A percentile compares a stretch with the other conserved stretches of the same genome.
Conservation (phyloP, 2,888 invertebrate genomes). For the Scelioninae gen. 2 region DNA sequence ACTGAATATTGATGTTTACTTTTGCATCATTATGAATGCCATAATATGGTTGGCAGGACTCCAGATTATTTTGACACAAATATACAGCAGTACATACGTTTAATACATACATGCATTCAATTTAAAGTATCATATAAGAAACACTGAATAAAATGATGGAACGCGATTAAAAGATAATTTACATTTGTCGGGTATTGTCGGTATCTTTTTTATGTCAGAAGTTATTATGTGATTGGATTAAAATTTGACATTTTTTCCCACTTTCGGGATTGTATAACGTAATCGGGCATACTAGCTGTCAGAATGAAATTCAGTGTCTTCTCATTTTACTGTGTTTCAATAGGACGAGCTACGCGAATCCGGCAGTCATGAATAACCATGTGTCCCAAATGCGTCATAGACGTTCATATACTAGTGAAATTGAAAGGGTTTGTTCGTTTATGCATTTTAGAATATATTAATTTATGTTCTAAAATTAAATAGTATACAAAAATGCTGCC, state of each 20-base stretch:
- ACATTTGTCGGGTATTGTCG: constrained; percentile 24
- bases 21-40: no score
- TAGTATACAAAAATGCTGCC: no score
- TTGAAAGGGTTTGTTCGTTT: constrained; percentile 59
- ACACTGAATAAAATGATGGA: constrained; percentile 43
- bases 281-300: constrained; percentile 49
- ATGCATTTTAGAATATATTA: constrained; percentile 53
- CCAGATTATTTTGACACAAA: no score
- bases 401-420: constrained; percentile 49
- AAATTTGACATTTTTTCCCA: constrained; percentile 29
- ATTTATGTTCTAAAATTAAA: no score
- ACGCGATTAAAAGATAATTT: constrained; percentile 34
- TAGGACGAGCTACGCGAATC: constrained; percentile 48
- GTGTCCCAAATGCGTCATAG: constrained; percentile 59
- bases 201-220: constrained; percentile 38
- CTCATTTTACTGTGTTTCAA: constrained; percentile 59
- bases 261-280: constrained; percentile 22
- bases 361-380: constrained; percentile 61
- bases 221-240: constrained; percentile 43
- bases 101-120: no score
- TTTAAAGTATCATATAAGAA: constrained; percentile 34
- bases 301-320: constrained; percentile 56
- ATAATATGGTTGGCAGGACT: no score
- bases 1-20: no score
- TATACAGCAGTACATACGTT: no score